These are phyloP conservation scores for Megaceryle maxima DNA, from an alignment of 2,113 vertebrate species.

Conservation along the genomic window DNA sequence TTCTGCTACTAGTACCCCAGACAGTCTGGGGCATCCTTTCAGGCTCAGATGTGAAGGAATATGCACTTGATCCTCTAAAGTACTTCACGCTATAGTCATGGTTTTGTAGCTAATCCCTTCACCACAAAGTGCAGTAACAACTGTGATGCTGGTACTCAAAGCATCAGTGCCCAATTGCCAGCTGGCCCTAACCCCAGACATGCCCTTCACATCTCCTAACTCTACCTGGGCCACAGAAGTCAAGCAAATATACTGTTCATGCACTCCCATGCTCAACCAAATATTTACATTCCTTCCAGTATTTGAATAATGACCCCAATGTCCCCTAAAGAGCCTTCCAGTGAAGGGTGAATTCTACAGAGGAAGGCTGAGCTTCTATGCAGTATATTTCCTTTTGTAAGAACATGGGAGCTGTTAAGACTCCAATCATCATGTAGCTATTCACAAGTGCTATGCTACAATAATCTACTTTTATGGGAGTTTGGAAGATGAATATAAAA, in stretches of 20 bases:
- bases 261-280: background rate
- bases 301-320: background rate
- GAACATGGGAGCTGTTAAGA: background rate
- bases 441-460: slow-evolving; percentile 37
- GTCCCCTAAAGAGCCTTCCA: background rate
- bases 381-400: background rate
- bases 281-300: background rate
- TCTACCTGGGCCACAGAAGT: background rate
- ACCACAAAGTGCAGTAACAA: background rate
- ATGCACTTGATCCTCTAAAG: background rate
- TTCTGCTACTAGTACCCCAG: background rate
- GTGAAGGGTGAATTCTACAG: background rate
- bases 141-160: background rate
- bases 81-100: fast-evolving
- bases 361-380: background rate
- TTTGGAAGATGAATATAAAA: slow-evolving; percentile 60
- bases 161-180: background rate
- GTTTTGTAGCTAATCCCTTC: background rate
- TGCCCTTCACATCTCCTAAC: background rate
- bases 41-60: background rate
- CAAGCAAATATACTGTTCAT: background rate
- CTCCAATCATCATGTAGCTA: background rate
- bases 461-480: slow-evolving; percentile 60
- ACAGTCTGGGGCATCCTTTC: background rate
- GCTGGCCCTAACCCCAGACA: background rate